These are phyloP conservation scores for Pteropus rufus DNA, from an alignment of 2,797 vertebrate genomes.

Conservation along the genomic window DNA sequence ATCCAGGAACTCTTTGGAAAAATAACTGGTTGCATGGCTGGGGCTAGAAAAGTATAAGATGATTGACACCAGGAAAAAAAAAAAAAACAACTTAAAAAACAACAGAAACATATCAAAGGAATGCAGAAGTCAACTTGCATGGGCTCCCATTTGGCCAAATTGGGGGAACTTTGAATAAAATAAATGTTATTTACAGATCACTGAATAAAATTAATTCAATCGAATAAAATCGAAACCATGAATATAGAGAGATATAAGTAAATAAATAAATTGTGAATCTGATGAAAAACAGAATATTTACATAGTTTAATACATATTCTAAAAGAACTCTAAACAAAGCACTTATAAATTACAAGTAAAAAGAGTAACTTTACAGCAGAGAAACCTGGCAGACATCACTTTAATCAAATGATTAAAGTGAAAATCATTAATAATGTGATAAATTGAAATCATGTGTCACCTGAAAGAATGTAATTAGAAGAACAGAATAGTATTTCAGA, in stretches of 20 bases:
- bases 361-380: not conserved
- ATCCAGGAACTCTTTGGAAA: not conserved
- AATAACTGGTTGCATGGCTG: not conserved
- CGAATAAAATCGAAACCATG: not conserved
- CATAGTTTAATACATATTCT: not conserved
- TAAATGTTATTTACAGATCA: not conserved
- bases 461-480: not conserved
- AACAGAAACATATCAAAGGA: not conserved
- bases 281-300: not conserved
- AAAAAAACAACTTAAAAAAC: not conserved
- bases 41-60: not conserved
- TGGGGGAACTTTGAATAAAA: not conserved
- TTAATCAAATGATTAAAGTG: not conserved
- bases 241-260: not conserved
- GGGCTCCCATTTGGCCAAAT: not conserved
- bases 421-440: not conserved
- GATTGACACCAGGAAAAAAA: not conserved
- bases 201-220: not conserved
- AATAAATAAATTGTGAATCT: not conserved
- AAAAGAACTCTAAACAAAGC: not conserved
- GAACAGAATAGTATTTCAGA: not conserved
- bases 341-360: not conserved
- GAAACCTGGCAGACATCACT: not conserved
- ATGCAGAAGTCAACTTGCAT: not conserved
- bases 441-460: not conserved